These are phyloP conservation scores for Cossypha niveicapilla DNA, from an alignment of 2,797 vertebrate species.

Conservation along the genomic window DNA sequence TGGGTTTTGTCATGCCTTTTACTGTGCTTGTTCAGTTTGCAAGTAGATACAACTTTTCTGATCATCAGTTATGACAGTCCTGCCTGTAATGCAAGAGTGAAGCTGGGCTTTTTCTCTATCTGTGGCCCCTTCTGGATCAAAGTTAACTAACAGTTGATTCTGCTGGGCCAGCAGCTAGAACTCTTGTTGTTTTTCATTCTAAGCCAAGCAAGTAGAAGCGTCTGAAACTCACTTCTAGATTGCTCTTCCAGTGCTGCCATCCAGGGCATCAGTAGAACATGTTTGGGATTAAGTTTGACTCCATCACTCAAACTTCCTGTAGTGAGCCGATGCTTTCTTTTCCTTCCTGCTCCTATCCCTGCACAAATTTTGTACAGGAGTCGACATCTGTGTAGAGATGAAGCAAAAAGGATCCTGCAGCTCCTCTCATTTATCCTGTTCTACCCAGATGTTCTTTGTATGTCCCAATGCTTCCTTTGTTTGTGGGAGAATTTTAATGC, in stretches of 20 bases:
- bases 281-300: slow-evolving; percentile 36
- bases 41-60: background rate
- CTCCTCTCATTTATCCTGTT: slow-evolving; percentile 27
- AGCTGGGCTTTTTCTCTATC: background rate
- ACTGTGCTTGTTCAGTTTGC: background rate
- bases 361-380: slow-evolving; percentile 26
- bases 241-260: slow-evolving; percentile 22
- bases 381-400: slow-evolving; percentile 28
- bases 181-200: background rate
- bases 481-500: background rate
- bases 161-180: slow-evolving; percentile 13
- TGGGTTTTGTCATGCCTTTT: background rate
- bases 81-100: background rate
- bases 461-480: background rate
- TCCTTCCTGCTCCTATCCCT: slow-evolving; percentile 28
- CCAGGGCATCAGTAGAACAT: slow-evolving; percentile 16
- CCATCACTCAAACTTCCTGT: slow-evolving; percentile 40
- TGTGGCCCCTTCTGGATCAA: background rate
- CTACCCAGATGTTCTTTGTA: slow-evolving; percentile 16
- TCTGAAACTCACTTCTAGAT: slow-evolving; percentile 20
- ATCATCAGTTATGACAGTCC: background rate
- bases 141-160: slow-evolving; percentile 17
- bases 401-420: slow-evolving; percentile 39
- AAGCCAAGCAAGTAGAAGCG: background rate
- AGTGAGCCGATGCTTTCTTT: slow-evolving; percentile 29